Conservation (phyloP, 2,888 invertebrate genomes). For the Euplagia quadripunctaria region DNA sequence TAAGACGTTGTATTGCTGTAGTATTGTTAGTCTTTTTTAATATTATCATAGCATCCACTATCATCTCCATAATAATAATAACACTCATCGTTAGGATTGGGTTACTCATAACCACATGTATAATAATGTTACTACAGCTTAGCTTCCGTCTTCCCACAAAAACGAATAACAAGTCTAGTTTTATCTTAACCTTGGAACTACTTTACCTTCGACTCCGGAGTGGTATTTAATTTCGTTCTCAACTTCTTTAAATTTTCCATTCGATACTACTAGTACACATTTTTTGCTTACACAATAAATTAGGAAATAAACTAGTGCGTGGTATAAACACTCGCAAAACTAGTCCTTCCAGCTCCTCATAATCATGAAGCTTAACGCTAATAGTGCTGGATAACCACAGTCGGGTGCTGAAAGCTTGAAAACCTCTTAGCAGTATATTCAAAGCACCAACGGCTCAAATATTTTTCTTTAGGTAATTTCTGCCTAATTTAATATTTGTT, state of each 20-base stretch:
- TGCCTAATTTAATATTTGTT: too few relatives aligned
- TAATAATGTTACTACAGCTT: background rate
- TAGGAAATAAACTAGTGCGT: too few relatives aligned
- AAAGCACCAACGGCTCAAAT: too few relatives aligned
- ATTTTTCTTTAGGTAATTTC: too few relatives aligned
- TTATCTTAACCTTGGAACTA: background rate
- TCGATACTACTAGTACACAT: background rate
- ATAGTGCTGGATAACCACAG: background rate
- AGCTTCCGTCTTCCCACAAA: background rate
- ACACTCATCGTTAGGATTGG: background rate
- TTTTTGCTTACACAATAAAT: background rate
- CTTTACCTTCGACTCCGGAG: background rate
- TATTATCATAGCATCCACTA: background rate
- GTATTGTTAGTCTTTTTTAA: background rate
- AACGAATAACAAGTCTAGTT: background rate
- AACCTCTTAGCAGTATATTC: background rate
- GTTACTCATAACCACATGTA: background rate
- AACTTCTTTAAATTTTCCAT: background rate
- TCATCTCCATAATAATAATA: background rate
- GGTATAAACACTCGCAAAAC: too few relatives aligned
- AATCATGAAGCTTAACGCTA: background rate
- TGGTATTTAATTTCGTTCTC: background rate
- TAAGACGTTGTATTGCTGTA: too few relatives aligned
- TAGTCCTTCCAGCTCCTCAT: background rate
- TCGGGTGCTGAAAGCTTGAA: background rate